Conservation (phyloP, 2,113 vertebrate species). For the Protobothrops flavoviridis region DNA sequence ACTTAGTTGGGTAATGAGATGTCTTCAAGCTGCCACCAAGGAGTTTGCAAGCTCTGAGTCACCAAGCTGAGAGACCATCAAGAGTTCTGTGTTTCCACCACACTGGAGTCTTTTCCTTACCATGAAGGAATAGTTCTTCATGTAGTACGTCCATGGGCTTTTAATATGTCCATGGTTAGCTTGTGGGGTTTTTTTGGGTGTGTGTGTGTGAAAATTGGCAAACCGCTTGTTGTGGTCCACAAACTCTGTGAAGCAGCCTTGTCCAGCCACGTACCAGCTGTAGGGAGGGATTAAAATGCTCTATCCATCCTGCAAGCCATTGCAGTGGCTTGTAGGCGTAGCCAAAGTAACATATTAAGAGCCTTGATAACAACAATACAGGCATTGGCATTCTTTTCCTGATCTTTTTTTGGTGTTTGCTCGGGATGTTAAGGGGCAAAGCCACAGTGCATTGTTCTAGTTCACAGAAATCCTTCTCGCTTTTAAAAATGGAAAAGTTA, state of each 20-base stretch:
- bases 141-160: neutral
- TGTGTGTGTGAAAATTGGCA: too few relatives aligned
- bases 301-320: neutral
- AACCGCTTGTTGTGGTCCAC: neutral
- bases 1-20: neutral
- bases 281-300: neutral
- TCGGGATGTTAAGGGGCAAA: neutral
- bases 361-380: neutral
- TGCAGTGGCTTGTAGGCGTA: neutral
- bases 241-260: neutral
- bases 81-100: neutral
- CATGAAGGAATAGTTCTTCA: neutral
- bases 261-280: neutral
- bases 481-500: neutral
- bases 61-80: neutral
- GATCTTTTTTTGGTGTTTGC: neutral
- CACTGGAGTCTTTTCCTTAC: neutral
- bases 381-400: neutral
- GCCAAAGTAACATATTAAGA: neutral
- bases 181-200: neutral
- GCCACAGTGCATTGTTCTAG: neutral
- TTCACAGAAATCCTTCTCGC: neutral
- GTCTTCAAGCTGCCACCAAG: neutral
- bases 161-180: neutral
- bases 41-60: neutral